These are phyloP conservation scores for Chaetophractus vellerosus DNA, from an alignment of 2,797 vertebrate genomes.

Conservation along the genomic window DNA sequence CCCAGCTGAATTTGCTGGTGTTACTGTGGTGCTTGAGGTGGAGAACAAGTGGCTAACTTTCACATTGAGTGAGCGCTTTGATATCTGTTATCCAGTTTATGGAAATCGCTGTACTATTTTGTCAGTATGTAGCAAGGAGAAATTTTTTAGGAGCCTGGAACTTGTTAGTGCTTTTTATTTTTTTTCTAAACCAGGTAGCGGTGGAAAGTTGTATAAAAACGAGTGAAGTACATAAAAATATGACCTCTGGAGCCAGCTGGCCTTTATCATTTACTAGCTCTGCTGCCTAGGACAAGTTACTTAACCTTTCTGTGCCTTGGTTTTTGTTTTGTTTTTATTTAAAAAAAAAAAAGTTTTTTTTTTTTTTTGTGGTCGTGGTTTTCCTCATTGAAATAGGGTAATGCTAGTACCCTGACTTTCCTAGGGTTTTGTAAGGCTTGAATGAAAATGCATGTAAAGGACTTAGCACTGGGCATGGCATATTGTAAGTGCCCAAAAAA, in stretches of 20 bases:
- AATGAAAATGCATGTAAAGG: background rate
- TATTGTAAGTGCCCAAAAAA: background rate
- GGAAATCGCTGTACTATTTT: background rate
- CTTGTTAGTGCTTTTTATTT: constrained; percentile 5
- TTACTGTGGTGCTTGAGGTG: background rate
- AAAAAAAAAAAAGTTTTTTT: no score
- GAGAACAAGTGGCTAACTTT: background rate
- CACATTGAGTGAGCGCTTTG: constrained; percentile 57
- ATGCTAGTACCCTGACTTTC: background rate
- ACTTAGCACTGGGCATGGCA: background rate
- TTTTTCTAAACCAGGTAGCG: background rate
- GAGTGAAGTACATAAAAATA: background rate
- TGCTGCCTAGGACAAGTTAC: background rate
- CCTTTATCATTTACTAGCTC: background rate
- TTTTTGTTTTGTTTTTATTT: no score
- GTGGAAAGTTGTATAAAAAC: background rate
- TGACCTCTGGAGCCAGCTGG: background rate
- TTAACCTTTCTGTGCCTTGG: background rate
- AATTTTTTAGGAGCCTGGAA: constrained; percentile 4
- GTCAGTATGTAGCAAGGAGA: constrained; percentile 39
- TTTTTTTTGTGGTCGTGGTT: no score
- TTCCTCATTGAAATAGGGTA: background rate
- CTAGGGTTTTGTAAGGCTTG: background rate
- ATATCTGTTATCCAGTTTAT: background rate
- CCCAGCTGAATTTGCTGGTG: constrained; percentile 36